These are phyloP conservation scores for Corydoras maculifer DNA, from an alignment of 2,113 vertebrate genomes.

Conservation along the genomic window DNA sequence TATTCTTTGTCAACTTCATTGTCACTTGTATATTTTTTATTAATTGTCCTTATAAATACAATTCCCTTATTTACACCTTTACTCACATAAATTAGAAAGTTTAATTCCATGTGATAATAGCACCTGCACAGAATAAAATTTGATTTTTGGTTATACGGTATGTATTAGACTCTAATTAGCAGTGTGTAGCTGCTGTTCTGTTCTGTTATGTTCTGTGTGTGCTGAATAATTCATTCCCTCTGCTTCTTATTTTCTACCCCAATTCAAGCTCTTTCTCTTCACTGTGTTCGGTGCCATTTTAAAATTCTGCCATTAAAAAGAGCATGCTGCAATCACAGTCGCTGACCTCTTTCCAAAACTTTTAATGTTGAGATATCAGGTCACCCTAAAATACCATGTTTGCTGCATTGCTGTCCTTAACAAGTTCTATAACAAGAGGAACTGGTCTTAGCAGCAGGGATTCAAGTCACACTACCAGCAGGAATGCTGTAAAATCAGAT, in stretches of 20 bases:
- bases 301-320: constrained; percentile 6
- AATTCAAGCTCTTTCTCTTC: constrained; percentile 18
- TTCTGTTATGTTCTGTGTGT: constrained; percentile 9
- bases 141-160: background rate
- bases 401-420: constrained; percentile 12
- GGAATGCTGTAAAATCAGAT: background rate
- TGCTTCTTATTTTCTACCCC: constrained; percentile 19
- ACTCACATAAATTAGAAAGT: no score
- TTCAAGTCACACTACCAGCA: constrained; percentile 5
- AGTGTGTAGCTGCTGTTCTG: constrained; percentile 5
- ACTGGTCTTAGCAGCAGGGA: constrained; percentile 1
- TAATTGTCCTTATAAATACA: no score
- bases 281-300: constrained; percentile 9
- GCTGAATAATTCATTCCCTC: constrained; percentile 28
- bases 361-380: constrained; percentile 10
- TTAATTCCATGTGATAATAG: no score
- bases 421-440: constrained; percentile 20
- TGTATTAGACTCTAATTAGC: constrained; percentile 28
- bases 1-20: no score
- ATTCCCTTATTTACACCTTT: no score
- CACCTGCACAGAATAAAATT: no score
- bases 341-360: constrained; percentile 3
- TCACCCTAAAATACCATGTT: constrained; percentile 18
- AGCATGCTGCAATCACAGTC: constrained; percentile 7
- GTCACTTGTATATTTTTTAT: no score